Evolutionary conservation across 2,797 vertebrate genomes (phyloP).

Genomic region (Phrynocephalus guinanensis): DNA sequence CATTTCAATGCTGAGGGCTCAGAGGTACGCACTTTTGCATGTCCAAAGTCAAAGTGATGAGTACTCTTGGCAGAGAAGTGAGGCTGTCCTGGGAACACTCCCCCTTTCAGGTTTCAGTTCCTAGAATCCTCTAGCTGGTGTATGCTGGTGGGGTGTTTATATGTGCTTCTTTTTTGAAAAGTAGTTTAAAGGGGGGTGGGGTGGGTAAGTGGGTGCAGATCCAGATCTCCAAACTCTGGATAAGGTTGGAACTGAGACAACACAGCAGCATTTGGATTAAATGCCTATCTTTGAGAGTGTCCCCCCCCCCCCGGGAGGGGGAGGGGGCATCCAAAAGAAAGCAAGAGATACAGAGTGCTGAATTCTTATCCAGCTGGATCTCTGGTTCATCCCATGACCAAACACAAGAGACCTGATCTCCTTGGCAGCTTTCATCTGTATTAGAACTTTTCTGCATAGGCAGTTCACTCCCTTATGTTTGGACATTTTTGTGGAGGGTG

Average conservation of each 20-base stretch:
- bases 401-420: constrained; percentile 8
- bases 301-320: constrained; percentile 10
- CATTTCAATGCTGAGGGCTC: constrained; percentile 99
- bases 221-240: not conserved
- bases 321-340: not conserved
- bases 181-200: too few relatives aligned
- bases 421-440: not conserved
- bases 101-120: not conserved
- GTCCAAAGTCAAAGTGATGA: not conserved
- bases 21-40: constrained; percentile 82
- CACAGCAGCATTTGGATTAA: too few relatives aligned
- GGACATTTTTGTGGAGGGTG: too few relatives aligned
- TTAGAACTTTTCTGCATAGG: not conserved
- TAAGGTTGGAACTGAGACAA: not conserved
- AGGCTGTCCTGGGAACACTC: not conserved
- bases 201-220: too few relatives aligned
- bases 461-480: too few relatives aligned
- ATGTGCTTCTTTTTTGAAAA: too few relatives aligned
- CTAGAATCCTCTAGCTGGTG: not conserved
- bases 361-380: not conserved
- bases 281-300: not conserved
- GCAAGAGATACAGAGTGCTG: constrained; percentile 14
- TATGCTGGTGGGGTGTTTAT: not conserved
- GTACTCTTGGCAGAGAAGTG: not conserved
- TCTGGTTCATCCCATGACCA: constrained; percentile 43